These are phyloP conservation scores for Entomobrya proxima DNA, from an alignment of 2,888 invertebrate genomes.

Conservation along the genomic window DNA sequence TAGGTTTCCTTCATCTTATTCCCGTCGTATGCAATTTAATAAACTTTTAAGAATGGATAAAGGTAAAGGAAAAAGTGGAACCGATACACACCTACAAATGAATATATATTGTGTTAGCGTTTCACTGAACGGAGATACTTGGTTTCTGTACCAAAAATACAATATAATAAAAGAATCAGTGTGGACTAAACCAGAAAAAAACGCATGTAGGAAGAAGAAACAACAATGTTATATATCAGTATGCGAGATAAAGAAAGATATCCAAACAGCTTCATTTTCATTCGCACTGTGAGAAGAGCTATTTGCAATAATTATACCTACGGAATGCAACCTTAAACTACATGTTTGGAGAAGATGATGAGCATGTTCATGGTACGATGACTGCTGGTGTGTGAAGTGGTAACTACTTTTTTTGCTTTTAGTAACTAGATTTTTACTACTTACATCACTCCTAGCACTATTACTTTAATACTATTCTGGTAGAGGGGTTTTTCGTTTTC, in stretches of 20 bases:
- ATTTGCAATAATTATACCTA: conserved; percentile 63
- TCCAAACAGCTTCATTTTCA: conserved; percentile 22
- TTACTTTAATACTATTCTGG: background rate
- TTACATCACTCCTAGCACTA: conserved; percentile 18
- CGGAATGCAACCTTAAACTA: conserved; percentile 55
- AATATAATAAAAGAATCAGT: background rate
- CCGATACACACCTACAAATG: background rate
- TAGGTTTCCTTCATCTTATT: no score
- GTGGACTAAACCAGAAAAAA: background rate
- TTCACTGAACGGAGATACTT: no score
- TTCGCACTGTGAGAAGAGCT: conserved; percentile 27
- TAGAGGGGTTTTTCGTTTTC: background rate
- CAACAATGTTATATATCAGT: background rate
- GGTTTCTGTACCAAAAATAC: background rate
- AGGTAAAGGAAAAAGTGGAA: background rate
- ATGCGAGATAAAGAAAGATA: background rate
- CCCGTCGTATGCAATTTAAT: background rate
- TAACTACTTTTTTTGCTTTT: conserved; percentile 34
- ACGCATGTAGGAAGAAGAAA: conserved; percentile 36
- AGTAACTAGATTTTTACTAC: conserved; percentile 17
- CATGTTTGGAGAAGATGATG: conserved; percentile 32
- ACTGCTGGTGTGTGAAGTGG: conserved; percentile 66
- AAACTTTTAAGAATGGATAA: background rate
- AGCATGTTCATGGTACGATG: conserved; percentile 49
- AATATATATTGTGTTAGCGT: background rate